A percentile compares a stretch with the other conserved stretches of the same genome.
These are phyloP conservation scores for Danio rerio DNA, from an alignment of 2,113 vertebrate species.

Conservation along the genomic window GRCz12tu NC_133182.1:48013001-48013500, in stretches of 20 bases:
- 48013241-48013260: slow-evolving; percentile 79
- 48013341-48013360: slow-evolving; percentile 65
- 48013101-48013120: slow-evolving; percentile 47
- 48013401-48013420: slow-evolving; percentile 78
- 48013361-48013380: slow-evolving; percentile 73
- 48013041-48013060: slow-evolving; percentile 44
- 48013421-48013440: slow-evolving; percentile 72
- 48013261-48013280: slow-evolving; percentile 76
- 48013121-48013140: slow-evolving; percentile 65
- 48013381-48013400: slow-evolving; percentile 76
- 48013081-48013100: slow-evolving; percentile 55
- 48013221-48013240: slow-evolving; percentile 79
- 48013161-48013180: slow-evolving; percentile 75
- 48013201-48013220: slow-evolving; percentile 73
- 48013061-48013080: slow-evolving; percentile 42
- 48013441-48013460: slow-evolving; percentile 83
- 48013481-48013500: slow-evolving; percentile 81
- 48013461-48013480: slow-evolving; percentile 85
- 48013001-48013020: slow-evolving; percentile 36
- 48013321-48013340: slow-evolving; percentile 69
- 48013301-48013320: slow-evolving; percentile 72
- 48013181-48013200: slow-evolving; percentile 76
- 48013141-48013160: slow-evolving; percentile 74
- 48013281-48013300: slow-evolving; percentile 75
- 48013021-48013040: slow-evolving; percentile 38